These are phyloP conservation scores for Eupleurogrammus muticus DNA, from an alignment of 2,797 vertebrate genomes.

Conservation along the genomic window DNA sequence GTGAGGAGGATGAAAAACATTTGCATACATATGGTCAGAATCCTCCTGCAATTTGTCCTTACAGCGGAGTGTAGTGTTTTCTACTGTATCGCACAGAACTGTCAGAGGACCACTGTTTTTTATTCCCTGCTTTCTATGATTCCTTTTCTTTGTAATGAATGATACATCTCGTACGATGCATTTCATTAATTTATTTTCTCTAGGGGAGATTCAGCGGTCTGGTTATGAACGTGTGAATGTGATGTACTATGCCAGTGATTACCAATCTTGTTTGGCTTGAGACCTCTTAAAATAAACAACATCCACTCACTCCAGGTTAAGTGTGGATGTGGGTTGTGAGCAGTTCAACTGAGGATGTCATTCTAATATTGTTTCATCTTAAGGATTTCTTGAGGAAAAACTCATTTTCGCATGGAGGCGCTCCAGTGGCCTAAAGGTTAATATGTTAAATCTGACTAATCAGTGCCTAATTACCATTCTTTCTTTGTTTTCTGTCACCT, in stretches of 20 bases:
- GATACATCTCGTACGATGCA: constrained; percentile 9
- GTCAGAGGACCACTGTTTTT: neutral
- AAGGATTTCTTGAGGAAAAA: no score
- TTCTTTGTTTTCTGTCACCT: neutral
- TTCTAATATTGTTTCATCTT: no score
- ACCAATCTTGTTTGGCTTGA: neutral
- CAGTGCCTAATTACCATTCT: neutral
- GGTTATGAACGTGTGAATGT: neutral
- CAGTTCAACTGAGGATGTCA: no score
- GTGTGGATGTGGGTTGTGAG: no score
- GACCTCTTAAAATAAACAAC: neutral
- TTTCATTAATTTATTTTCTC: neutral
- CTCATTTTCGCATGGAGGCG: no score
- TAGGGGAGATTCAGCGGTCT: neutral
- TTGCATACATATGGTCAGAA: constrained; percentile 34
- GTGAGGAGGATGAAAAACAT: constrained; percentile 16
- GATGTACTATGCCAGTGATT: neutral
- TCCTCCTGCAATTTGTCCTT: constrained; percentile 19
- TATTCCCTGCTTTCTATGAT: constrained; percentile 5
- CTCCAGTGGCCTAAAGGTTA: no score
- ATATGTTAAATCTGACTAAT: no score
- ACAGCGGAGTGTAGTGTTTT: constrained; percentile 16
- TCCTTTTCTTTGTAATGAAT: constrained; percentile 15
- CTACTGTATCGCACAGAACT: constrained; percentile 2
- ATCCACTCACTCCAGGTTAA: neutral